Base-by-base conservation (phyloP, 30 jellyfish, hydroid and myxozoan genomes). In the Catostylus mosaicus region DNA sequence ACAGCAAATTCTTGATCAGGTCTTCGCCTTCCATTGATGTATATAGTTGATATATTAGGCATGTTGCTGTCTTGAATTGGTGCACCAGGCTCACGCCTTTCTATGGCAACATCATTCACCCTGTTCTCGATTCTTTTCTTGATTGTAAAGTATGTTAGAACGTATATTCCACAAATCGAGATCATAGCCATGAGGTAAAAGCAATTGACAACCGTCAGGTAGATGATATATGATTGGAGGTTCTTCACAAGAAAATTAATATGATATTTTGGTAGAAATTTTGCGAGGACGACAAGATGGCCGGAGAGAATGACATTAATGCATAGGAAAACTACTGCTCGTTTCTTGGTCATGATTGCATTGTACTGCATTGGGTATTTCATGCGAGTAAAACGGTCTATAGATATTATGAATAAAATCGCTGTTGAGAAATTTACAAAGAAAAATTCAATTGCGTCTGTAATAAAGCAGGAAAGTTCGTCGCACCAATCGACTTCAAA, bases 301-400 rank as follows among this genome's bases (percentile, higher is more conserved):
- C 26, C 27, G 18, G 89, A 30, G 68, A 78, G 24, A 18, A 50
- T 8, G 47, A 63, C 30, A 23, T 37, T 63, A 7, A 46, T 29
- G 4, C 36, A 0, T 9, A 78, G 52, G 6, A 63, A 36, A 19
- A 43, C 61, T 3, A 43, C 32, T 23, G 67, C 89, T 22, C 69
- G 19, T 0, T 37, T 10, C 24, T 78, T 37, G 50, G 89, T 78
- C 89, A 78, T 78, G 30, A 78, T 20, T 20, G 30, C 37, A 24
- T 19, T 5, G 45, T 78, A 78, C 14, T 73, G 35, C 33, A 18
- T 8, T 50, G 62, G 32, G 23, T 56, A 78, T 47, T 66, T 61
- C 89, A 78, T 78, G 70, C 62, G 89, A 38, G 38, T 37, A 34
- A 78, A 63, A 12, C 89, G 89, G 22, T 78, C 89, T 0, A 78